Percentiles rank a stretch among this genome's conserved stretches.
These are phyloP conservation scores for Neolamprologus toae DNA, from an alignment of 2,113 vertebrate genomes.

Conservation along the genomic window DNA sequence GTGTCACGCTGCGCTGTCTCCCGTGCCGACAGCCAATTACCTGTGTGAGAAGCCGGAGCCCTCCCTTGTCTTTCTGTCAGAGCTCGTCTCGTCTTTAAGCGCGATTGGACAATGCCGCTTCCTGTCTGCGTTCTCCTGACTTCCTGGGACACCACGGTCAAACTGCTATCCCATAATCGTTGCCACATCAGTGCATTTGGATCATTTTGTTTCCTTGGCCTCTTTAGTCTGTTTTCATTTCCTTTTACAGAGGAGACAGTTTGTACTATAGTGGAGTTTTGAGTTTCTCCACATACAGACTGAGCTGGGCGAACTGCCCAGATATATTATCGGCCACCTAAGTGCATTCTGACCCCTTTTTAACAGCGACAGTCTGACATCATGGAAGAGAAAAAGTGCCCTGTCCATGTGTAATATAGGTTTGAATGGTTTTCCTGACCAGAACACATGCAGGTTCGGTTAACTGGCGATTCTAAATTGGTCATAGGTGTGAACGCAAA, in stretches of 20 bases:
- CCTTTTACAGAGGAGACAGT: neutral
- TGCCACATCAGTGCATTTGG: conserved; percentile 12
- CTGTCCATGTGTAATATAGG: neutral
- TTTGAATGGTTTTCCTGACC: neutral
- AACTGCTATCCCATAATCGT: neutral
- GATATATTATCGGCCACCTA: neutral
- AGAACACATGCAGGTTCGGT: neutral
- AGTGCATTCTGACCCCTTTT: neutral
- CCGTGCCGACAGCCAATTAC: conserved; percentile 64
- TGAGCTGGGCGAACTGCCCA: neutral
- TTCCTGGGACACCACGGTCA: neutral
- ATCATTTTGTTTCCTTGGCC: neutral
- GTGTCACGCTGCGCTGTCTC: conserved; percentile 22
- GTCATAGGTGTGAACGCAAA: neutral
- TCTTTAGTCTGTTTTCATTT: neutral
- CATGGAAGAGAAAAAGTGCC: neutral
- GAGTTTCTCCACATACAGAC: neutral
- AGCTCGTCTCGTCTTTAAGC: conserved; percentile 7
- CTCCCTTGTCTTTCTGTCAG: conserved; percentile 20
- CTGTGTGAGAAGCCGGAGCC: conserved; percentile 33
- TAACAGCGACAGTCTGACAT: neutral
- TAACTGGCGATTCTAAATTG: neutral
- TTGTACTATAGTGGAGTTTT: neutral
- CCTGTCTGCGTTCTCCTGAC: conserved; percentile 7
- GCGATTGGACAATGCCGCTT: conserved; percentile 34